Conservation (phyloP, 1,140 invertebrate genomes). For the Drosophila aff. region DNA sequence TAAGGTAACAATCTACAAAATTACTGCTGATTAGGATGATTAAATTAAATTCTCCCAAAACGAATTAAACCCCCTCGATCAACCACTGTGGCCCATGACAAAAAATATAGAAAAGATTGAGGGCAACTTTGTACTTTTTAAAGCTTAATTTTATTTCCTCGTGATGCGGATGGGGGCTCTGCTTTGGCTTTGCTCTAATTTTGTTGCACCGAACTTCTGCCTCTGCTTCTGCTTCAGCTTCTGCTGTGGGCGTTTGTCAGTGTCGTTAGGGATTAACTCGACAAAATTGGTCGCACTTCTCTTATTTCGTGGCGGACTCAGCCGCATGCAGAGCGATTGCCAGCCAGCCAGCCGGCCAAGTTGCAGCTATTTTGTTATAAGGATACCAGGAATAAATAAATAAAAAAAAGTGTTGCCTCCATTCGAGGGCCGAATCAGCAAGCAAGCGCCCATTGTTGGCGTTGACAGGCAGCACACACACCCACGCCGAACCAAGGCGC, state of each 20-base stretch:
- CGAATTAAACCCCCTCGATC: background rate
- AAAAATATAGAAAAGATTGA: constrained; percentile 38
- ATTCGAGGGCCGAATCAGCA: constrained; percentile 39
- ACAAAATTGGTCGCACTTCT: constrained; percentile 38
- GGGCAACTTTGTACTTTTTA: constrained; percentile 38
- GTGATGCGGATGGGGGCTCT: constrained; percentile 1
- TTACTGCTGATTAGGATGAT: background rate
- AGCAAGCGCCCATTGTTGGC: constrained; percentile 46
- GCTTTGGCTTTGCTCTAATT: constrained; percentile 24
- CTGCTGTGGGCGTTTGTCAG: constrained; percentile 27
- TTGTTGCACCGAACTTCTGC: constrained; percentile 24
- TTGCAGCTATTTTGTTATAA: constrained; percentile 49
- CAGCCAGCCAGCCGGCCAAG: constrained; percentile 12
- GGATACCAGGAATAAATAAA: constrained; percentile 28
- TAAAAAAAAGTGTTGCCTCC: constrained; percentile 56
- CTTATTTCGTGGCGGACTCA: constrained; percentile 35
- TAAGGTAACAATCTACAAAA: background rate
- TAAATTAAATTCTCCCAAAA: background rate
- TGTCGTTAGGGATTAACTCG: constrained; percentile 51
- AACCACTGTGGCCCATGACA: background rate
- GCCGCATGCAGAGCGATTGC: constrained; percentile 23
- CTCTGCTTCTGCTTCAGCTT: background rate
- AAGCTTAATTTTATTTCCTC: constrained; percentile 35
- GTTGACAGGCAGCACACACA: constrained; percentile 47
- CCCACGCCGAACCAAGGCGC: background rate